Evolutionary conservation across 2,797 vertebrate genomes (phyloP).

Genomic region (Eulemur albifrons): DNA sequence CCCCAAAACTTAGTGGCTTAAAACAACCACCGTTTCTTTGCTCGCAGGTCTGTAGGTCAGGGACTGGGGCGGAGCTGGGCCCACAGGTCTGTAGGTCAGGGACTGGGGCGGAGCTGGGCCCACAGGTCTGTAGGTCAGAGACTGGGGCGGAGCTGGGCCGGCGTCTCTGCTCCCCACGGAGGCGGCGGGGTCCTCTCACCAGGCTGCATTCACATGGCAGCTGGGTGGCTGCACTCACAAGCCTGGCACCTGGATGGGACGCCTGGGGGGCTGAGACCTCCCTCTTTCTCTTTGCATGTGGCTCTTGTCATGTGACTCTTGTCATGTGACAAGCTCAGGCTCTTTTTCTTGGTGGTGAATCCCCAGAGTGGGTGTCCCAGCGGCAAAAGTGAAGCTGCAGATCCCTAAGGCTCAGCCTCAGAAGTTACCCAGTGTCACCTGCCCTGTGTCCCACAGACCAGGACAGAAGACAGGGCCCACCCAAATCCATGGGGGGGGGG

Average conservation of each 20-base stretch:
- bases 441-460: not conserved
- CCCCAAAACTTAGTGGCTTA: not conserved
- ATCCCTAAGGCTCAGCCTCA: not conserved
- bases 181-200: accelerated
- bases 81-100: too few relatives aligned
- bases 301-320: not conserved
- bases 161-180: accelerated
- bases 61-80: not conserved
- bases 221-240: not conserved
- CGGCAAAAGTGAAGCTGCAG: not conserved
- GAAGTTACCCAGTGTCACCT: not conserved
- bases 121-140: accelerated
- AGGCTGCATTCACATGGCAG: not conserved
- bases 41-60: accelerated
- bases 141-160: not conserved
- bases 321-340: not conserved
- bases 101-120: not conserved
- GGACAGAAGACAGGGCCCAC: not conserved
- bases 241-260: too few relatives aligned
- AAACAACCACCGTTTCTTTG: not conserved
- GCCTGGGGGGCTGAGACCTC: not conserved
- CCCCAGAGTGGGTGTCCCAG: not conserved
- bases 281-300: not conserved
- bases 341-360: accelerated
- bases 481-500: not conserved